Base-by-base conservation (phyloP, 2,797 vertebrate species). In the Sitta carolinensis region DNA sequence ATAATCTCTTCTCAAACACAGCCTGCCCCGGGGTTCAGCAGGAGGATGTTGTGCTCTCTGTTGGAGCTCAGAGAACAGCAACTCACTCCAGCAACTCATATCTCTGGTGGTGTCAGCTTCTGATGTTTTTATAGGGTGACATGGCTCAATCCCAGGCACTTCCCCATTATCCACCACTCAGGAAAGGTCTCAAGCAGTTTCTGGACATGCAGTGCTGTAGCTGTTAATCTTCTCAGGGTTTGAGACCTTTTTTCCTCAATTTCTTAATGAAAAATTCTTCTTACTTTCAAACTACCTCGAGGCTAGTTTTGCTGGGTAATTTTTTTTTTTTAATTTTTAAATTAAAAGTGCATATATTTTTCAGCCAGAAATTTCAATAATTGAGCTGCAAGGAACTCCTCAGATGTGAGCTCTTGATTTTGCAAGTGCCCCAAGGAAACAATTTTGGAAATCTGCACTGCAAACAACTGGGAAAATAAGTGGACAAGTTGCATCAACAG, bases 311-410 rank as follows among this genome's bases (percentile, higher is more conserved):
- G 42, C 43, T 83, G 36, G 27, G 34, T 83, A 27, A 13, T 45
- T 51, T 94, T 80, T 69, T 80, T 69, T 68, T 75, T 91, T 82
- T 90, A 40, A 40, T 36, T 84, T 84, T 87, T 73, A 23, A 95
- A 95, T 95, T 93, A 93, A 70, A 96, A 95, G 51, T 3, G 2
- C 76, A 92, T 90, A 83, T 21, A 96, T 95, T 95, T 95, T 95
- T 92, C 81, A 92, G 79, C 58, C 84, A 94, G 88, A 95, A 94
- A 94, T 95, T 91, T 95, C 64, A 91, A n/a, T 95, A 97, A 95
- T 30, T 95, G 77, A 90, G 74, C 73, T 80, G 50, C 16, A 21
- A 95, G 86, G 72, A 95, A 42, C 55, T 82, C 64, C 87, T 96
- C 42, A 94, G 90, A 69, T 59, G 83, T 64, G 48, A 96, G 57